Percentiles rank a stretch among this genome's conserved stretches.
Evolutionary conservation across 1,140 invertebrate species (phyloP).

Genomic region (Arctopsyche grandis): DNA sequence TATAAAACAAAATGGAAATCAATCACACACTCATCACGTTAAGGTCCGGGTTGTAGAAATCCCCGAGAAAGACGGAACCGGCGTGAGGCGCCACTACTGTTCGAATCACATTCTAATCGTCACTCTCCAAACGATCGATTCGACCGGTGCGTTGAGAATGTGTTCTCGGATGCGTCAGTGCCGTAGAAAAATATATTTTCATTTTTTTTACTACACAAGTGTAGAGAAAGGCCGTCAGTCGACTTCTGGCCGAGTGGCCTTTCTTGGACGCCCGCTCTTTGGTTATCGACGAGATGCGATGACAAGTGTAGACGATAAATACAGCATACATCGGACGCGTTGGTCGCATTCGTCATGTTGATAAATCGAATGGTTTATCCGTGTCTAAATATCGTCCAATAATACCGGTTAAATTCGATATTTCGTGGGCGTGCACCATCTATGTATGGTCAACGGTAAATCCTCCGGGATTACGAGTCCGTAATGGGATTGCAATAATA

Average conservation of each 20-base stretch:
- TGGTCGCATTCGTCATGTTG: too few species aligned
- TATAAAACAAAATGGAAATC: background rate
- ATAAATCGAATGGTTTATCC: too few species aligned
- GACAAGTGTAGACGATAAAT: background rate
- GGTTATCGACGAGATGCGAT: background rate
- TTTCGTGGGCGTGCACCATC: too few species aligned
- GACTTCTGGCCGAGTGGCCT: conserved; percentile 5
- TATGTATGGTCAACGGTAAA: background rate
- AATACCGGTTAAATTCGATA: too few species aligned
- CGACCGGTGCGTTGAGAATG: background rate
- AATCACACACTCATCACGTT: background rate
- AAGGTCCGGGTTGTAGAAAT: too few species aligned
- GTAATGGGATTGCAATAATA: background rate
- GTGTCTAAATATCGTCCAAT: too few species aligned
- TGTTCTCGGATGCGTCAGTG: background rate
- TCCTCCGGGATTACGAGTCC: background rate
- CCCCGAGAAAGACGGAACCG: too few species aligned
- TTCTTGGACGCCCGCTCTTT: background rate
- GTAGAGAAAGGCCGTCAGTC: conserved; percentile 12
- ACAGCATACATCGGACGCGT: too few species aligned
- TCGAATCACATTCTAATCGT: too few species aligned
- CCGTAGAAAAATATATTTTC: background rate
- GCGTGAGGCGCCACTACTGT: too few species aligned
- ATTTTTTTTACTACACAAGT: background rate
- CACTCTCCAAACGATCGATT: background rate